phyloP scores from a whole-genome alignment of 2,113 vertebrate genomes.

The Epinephelus moara region DNA sequence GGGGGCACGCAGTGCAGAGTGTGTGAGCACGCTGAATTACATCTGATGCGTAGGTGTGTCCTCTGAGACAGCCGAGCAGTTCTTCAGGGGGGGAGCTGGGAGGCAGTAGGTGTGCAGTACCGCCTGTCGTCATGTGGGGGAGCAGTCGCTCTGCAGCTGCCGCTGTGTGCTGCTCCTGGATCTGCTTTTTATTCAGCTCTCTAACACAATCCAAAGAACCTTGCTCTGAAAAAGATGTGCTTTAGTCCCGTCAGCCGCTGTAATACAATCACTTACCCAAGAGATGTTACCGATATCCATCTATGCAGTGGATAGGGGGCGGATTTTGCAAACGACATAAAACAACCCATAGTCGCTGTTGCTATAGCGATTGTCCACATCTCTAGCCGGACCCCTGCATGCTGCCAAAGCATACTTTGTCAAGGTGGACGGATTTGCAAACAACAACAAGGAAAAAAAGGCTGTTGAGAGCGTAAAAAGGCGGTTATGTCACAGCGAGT shows the following conservation, averaged over 20 bases:
- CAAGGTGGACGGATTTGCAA: conserved; percentile 57
- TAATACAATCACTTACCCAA: conserved; percentile 75
- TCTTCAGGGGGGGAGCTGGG: background rate
- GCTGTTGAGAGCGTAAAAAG: conserved; percentile 23
- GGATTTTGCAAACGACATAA: conserved; percentile 51
- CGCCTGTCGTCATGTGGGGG: conserved; percentile 62
- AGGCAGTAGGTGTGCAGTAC: conserved; percentile 24
- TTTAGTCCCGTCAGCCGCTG: conserved; percentile 59
- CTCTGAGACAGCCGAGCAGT: conserved; percentile 12
- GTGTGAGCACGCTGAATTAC: conserved; percentile 35
- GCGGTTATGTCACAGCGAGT: background rate
- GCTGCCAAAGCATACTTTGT: conserved; percentile 35
- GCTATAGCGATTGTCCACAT: conserved; percentile 46
- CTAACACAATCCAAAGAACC: conserved; percentile 56
- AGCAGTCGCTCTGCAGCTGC: conserved; percentile 68
- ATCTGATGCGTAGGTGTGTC: conserved; percentile 62
- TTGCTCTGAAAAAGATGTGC: conserved; percentile 71
- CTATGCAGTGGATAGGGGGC: conserved; percentile 31
- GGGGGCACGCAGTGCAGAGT: background rate
- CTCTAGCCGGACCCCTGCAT: conserved; percentile 20
- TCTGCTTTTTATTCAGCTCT: conserved; percentile 64
- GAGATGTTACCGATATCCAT: conserved; percentile 68
- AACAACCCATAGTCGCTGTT: conserved; percentile 39
- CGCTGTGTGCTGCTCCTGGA: background rate
- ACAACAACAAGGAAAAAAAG: conserved; percentile 6